These are phyloP conservation scores for Hexactinellida sp. DNA, from an alignment of 37 sponge, comb jelly and placozoan genomes.

Conservation along the genomic window DNA sequence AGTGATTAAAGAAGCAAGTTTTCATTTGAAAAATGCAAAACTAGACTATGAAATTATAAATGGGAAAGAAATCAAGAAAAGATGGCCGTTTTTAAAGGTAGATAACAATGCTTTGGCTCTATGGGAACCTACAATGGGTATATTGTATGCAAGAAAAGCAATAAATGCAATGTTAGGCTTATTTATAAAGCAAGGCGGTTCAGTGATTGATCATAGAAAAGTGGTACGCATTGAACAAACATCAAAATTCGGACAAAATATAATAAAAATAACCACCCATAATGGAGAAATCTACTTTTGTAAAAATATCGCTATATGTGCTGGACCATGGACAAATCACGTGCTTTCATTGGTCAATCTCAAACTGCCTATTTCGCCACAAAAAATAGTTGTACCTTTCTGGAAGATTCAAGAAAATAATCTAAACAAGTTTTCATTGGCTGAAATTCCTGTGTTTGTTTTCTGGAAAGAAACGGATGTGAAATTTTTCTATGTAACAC, in stretches of 20 bases:
- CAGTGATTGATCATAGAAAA: conserved; percentile 31
- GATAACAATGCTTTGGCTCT: conserved; percentile 33
- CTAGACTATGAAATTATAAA: conserved; percentile 25
- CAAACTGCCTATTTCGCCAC: conserved; percentile 28
- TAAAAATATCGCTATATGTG: conserved; percentile 42
- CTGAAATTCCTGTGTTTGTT: conserved; percentile 44
- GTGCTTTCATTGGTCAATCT: conserved; percentile 34
- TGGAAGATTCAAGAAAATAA: not conserved
- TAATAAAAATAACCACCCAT: conserved; percentile 24
- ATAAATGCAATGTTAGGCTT: conserved; percentile 38
- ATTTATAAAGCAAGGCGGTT: conserved; percentile 43
- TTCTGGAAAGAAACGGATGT: not conserved
- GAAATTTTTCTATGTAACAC: conserved; percentile 35
- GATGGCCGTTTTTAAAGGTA: conserved; percentile 31
- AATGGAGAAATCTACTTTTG: conserved; percentile 26
- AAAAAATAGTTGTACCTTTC: not conserved
- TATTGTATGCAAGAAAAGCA: conserved; percentile 37
- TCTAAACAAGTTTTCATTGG: not conserved
- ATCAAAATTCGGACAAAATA: not conserved
- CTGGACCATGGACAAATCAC: conserved; percentile 53
- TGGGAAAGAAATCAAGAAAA: conserved; percentile 28
- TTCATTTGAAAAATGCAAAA: not conserved
- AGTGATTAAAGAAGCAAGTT: not conserved
- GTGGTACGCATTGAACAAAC: conserved; percentile 41
- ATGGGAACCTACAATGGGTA: conserved; percentile 41